A percentile compares a stretch with the other conserved stretches of the same genome.
Conservation (phyloP, 2,888 invertebrate species). For the Ypsolopha sequella region DNA sequence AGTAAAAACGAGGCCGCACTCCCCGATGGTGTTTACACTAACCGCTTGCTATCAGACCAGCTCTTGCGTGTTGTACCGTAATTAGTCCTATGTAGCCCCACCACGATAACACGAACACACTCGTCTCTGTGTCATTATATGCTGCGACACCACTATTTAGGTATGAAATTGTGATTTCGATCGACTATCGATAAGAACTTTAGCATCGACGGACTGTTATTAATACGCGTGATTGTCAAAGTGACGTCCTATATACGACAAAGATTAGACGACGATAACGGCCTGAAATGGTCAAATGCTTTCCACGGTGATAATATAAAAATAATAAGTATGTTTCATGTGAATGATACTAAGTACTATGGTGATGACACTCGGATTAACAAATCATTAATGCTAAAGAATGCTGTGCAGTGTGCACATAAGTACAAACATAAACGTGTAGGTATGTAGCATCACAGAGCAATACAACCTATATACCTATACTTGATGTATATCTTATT, state of each 20-base stretch:
- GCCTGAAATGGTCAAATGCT: background rate
- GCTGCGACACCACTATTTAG: slow-evolving; percentile 42
- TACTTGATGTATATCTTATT: no score
- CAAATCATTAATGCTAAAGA: no score
- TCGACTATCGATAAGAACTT: slow-evolving; percentile 17
- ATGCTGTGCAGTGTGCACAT: no score
- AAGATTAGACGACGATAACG: slow-evolving; percentile 1
- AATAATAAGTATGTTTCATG: background rate
- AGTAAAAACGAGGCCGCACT: background rate
- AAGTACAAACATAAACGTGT: no score
- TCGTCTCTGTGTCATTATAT: slow-evolving; percentile 38
- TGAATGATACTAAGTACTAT: no score
- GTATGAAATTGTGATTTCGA: slow-evolving; percentile 41
- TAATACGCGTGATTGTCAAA: slow-evolving; percentile 26
- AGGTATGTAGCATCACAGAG: no score
- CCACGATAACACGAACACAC: slow-evolving; percentile 35
- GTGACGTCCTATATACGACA: background rate
- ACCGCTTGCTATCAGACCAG: slow-evolving; percentile 30
- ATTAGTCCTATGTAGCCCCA: slow-evolving; percentile 40
- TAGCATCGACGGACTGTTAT: slow-evolving; percentile 11
- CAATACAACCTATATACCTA: no score
- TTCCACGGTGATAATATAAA: background rate
- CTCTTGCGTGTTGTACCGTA: slow-evolving; percentile 48
- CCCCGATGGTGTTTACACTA: slow-evolving; percentile 19
- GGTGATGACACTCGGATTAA: no score